Conservation (phyloP, 2,113 vertebrate genomes). For the Odontophorus gujanensis region DNA sequence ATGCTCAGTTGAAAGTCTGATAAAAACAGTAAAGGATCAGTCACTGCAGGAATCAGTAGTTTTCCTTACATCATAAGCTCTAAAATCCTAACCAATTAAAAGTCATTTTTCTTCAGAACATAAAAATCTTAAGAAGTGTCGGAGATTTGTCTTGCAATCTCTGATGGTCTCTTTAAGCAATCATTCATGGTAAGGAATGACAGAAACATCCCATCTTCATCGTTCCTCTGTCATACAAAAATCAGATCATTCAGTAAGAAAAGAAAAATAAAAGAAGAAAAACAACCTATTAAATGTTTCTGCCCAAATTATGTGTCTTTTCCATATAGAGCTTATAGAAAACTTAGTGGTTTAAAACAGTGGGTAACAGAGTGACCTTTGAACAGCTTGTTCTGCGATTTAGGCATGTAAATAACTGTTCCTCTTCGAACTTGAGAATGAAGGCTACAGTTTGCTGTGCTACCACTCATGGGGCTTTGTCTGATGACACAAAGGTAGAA, state of each 20-base stretch:
- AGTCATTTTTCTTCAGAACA: not conserved
- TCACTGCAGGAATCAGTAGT: not conserved
- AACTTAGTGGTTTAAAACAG: not conserved
- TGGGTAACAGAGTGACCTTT: not conserved
- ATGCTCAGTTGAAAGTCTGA: not conserved
- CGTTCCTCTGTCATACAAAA: not conserved
- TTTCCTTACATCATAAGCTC: not conserved
- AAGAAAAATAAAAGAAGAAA: not conserved
- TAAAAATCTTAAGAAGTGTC: not conserved
- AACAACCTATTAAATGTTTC: not conserved
- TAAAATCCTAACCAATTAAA: not conserved
- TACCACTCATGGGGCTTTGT: not conserved
- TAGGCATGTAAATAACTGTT: conserved; percentile 21
- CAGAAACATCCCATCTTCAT: not conserved
- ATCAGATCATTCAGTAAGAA: not conserved
- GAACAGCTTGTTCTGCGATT: not conserved
- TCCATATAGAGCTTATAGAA: not conserved
- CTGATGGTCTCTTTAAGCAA: not conserved
- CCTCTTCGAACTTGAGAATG: not conserved
- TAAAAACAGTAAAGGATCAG: not conserved
- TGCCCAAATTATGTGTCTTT: fast-evolving
- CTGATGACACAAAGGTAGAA: not conserved
- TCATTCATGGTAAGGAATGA: not conserved
- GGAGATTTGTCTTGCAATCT: not conserved
- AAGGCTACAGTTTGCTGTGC: conserved; percentile 17